Conservation (phyloP, 1,140 invertebrate species). For the Helicorthomorpha holstii region DNA sequence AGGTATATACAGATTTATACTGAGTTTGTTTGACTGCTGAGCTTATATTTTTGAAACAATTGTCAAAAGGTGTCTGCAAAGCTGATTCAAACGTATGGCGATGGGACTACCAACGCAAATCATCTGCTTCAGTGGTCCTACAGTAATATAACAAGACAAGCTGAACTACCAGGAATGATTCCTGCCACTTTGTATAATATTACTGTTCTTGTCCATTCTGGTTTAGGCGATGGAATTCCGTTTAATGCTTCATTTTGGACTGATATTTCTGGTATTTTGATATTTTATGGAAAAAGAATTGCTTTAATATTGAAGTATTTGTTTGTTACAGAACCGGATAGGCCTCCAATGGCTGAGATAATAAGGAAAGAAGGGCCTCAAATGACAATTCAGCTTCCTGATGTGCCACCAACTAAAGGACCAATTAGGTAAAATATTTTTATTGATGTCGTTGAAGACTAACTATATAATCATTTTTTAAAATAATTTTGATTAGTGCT, state of each 20-base stretch:
- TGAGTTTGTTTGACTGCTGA: neutral
- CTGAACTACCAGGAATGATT: constrained; percentile 38
- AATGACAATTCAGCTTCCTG: constrained; percentile 40
- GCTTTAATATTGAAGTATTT: neutral
- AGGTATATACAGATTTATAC: constrained; percentile 18
- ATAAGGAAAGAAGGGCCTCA: constrained; percentile 33
- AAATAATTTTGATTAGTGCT: constrained; percentile 4
- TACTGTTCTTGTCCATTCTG: constrained; percentile 42
- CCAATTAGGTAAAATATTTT: constrained; percentile 51
- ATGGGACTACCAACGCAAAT: neutral
- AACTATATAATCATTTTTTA: constrained; percentile 3
- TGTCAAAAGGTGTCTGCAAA: neutral
- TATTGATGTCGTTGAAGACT: constrained; percentile 31
- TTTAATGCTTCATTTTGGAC: constrained; percentile 39
- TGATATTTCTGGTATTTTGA: constrained; percentile 31
- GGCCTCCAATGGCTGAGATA: constrained; percentile 43
- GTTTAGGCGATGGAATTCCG: constrained; percentile 37
- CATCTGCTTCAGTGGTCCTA: constrained; percentile 21
- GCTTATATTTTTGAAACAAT: neutral
- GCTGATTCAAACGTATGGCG: neutral
- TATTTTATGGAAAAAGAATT: neutral
- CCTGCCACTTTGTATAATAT: constrained; percentile 54
- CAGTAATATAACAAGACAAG: constrained; percentile 24
- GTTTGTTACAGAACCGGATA: constrained; percentile 35
- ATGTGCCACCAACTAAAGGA: constrained; percentile 49